A percentile compares a stretch with the other conserved stretches of the same genome.
phyloP scores from a whole-genome alignment of 2,797 vertebrate genomes.

The Anolis apletophallus region DNA sequence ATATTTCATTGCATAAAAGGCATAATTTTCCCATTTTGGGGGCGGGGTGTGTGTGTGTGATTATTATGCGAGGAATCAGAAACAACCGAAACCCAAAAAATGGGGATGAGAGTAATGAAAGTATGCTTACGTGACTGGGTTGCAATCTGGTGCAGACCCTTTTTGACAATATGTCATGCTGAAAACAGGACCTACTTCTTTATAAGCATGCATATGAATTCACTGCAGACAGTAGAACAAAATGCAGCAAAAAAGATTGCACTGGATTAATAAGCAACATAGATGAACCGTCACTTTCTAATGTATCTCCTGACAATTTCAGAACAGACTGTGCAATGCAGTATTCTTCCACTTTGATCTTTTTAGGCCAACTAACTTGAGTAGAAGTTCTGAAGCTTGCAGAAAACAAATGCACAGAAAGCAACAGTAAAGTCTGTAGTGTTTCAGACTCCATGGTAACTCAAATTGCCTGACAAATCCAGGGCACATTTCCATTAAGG shows the following conservation, averaged over 20 bases:
- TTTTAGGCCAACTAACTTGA: conserved; percentile 37
- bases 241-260: not conserved
- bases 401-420: not conserved
- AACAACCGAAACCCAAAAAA: no score
- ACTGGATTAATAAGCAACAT: conserved; percentile 23
- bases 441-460: conserved; percentile 32
- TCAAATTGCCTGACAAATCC: conserved; percentile 26
- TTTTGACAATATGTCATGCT: not conserved
- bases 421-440: conserved; percentile 21
- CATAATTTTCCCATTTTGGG: no score
- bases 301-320: conserved; percentile 3
- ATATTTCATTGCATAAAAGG: no score
- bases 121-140: not conserved
- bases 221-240: not conserved
- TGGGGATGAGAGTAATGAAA: not conserved
- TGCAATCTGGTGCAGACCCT: not conserved
- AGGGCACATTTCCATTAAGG: conserved; percentile 1
- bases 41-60: no score
- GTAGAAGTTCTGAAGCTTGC: conserved; percentile 24
- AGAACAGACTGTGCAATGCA: not conserved
- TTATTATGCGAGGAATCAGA: no score
- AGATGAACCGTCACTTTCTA: conserved; percentile 21
- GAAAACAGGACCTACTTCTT: not conserved
- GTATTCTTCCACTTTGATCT: conserved; percentile 24
- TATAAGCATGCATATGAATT: not conserved